phyloP scores from a whole-genome alignment of 2,888 invertebrate genomes.

The Tryphoninae sp. region DNA sequence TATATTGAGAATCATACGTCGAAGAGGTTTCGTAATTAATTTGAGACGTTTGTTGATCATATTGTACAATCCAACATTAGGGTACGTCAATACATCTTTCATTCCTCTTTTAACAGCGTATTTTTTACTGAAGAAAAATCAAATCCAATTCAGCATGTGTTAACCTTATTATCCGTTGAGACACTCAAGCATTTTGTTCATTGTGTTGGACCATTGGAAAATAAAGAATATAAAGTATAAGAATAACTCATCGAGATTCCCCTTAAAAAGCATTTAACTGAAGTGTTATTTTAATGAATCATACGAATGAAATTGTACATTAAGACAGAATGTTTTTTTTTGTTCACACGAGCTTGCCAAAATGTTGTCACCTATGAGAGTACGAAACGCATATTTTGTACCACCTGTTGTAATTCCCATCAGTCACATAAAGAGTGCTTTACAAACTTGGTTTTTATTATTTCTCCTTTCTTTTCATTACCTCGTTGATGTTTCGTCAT shows the following conservation, averaged over 20 bases:
- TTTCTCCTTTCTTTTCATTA: slow-evolving; percentile 26
- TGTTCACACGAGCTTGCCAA: slow-evolving; percentile 21
- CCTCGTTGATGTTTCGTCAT: background rate
- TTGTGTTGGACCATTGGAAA: slow-evolving; percentile 36
- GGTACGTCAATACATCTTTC: slow-evolving; percentile 52
- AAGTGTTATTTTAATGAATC: slow-evolving; percentile 19
- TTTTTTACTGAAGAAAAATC: slow-evolving; percentile 44
- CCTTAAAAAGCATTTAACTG: background rate
- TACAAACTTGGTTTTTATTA: slow-evolving; percentile 47
- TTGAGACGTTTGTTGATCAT: slow-evolving; percentile 44
- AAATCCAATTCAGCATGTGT: slow-evolving; percentile 38
- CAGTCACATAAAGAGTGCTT: slow-evolving; percentile 58
- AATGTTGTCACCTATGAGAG: slow-evolving; percentile 9
- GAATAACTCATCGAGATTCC: slow-evolving; percentile 28
- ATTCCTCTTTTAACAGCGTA: slow-evolving; percentile 50
- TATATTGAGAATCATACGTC: slow-evolving; percentile 26
- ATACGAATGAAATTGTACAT: background rate
- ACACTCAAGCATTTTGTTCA: slow-evolving; percentile 36
- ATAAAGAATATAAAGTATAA: slow-evolving; percentile 22
- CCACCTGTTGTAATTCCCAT: slow-evolving; percentile 56
- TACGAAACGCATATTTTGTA: slow-evolving; percentile 50
- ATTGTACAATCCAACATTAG: slow-evolving; percentile 26
- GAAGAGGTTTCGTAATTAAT: slow-evolving; percentile 43
- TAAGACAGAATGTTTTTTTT: background rate
- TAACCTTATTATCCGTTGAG: slow-evolving; percentile 36